A percentile compares a stretch with the other conserved stretches of the same genome.
Conservation (phyloP, 2,888 invertebrate species). For the Macrophya alboannulata region DNA sequence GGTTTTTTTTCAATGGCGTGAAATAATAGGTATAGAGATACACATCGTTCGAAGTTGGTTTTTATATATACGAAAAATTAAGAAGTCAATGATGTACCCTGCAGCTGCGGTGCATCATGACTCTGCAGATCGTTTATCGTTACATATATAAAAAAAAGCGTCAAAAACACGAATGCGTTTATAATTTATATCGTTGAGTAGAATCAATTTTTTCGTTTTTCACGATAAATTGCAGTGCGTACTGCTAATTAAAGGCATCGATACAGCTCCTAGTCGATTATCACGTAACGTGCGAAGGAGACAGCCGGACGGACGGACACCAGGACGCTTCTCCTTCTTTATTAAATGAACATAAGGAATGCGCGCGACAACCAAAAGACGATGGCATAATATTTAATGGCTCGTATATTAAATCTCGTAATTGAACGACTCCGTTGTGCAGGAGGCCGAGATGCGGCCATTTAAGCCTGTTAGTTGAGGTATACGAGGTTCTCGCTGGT, state of each 20-base stretch:
- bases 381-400: slow-evolving; percentile 68
- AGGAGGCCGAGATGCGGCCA: slow-evolving; percentile 54
- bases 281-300: slow-evolving; percentile 5
- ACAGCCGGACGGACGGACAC: neutral
- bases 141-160: neutral
- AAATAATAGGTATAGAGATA: neutral
- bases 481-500: slow-evolving; percentile 2
- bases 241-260: slow-evolving; percentile 46
- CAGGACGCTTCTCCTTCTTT: neutral
- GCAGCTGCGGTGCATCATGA: neutral
- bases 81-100: neutral
- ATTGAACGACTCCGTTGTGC: slow-evolving; percentile 75
- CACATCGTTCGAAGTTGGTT: neutral
- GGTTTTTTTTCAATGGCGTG: neutral
- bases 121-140: neutral
- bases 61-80: neutral
- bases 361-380: slow-evolving; percentile 47
- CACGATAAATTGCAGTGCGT: neutral
- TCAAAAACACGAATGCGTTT: neutral
- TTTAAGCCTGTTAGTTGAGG: slow-evolving; percentile 23
- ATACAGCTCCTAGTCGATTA: slow-evolving; percentile 12
- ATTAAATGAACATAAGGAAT: slow-evolving; percentile 24
- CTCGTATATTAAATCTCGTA: slow-evolving; percentile 77
- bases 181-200: neutral
- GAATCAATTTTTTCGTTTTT: neutral